Evolutionary conservation across 2,888 invertebrate species (phyloP).

Genomic region (Ormyrus thymus): DNA sequence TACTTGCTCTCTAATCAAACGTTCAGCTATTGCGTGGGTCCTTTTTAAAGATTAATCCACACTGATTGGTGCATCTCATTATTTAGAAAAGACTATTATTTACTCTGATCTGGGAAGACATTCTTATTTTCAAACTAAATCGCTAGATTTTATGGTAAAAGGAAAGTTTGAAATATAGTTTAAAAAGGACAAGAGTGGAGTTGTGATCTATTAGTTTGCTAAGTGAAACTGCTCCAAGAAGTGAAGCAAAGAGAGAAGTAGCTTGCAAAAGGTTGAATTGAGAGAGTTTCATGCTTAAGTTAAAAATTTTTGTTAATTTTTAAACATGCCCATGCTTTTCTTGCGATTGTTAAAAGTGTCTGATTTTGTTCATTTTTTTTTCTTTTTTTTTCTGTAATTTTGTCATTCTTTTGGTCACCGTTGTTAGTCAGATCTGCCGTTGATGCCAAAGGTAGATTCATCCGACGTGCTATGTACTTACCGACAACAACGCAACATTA

Average conservation of each 20-base stretch:
- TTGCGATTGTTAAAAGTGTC: constrained; percentile 34
- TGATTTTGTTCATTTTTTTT: constrained; percentile 9
- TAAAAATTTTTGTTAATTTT: constrained; percentile 40
- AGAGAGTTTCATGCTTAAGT: constrained; percentile 40
- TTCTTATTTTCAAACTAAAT: neutral
- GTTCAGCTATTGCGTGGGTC: constrained; percentile 22
- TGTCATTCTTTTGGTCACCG: neutral
- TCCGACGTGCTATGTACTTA: constrained; percentile 36
- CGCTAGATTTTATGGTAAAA: neutral
- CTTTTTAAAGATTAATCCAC: constrained; percentile 20
- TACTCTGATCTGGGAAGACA: neutral
- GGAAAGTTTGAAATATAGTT: constrained; percentile 5
- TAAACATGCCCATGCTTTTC: constrained; percentile 50
- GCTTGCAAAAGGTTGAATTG: constrained; percentile 39
- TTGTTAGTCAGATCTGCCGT: constrained; percentile 18
- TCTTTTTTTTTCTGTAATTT: constrained; percentile 7
- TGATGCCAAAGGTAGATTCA: constrained; percentile 15
- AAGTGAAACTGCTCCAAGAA: constrained; percentile 44
- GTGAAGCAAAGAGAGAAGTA: constrained; percentile 27
- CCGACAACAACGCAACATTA: constrained; percentile 14
- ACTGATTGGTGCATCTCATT: neutral
- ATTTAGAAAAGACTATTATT: neutral
- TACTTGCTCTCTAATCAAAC: constrained; percentile 39
- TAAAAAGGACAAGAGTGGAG: constrained; percentile 24
- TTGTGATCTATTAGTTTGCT: constrained; percentile 32